phyloP scores from a whole-genome alignment of 2,888 invertebrate genomes.

The Eristalis arbustorum region DNA sequence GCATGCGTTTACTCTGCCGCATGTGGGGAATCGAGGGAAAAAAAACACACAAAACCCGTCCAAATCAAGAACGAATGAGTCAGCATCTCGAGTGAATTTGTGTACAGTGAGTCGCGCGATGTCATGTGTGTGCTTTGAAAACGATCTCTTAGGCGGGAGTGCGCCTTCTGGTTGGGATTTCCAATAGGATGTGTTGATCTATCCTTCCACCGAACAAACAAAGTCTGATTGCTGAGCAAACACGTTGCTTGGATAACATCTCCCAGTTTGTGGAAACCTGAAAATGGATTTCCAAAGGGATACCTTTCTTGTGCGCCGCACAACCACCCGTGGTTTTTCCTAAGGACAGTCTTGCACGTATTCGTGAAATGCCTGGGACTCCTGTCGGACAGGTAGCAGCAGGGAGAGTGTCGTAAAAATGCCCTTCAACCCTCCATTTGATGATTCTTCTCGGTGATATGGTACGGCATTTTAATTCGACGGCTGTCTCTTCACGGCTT shows the following conservation, averaged over 20 bases:
- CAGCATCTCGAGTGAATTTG: conserved; percentile 28
- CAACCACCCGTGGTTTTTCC: background rate
- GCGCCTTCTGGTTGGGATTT: too few species aligned
- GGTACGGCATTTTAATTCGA: too few species aligned
- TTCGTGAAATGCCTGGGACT: background rate
- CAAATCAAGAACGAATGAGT: conserved; percentile 37
- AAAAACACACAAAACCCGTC: conserved; percentile 9
- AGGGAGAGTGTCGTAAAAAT: background rate
- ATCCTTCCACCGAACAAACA: too few species aligned
- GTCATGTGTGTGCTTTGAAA: background rate
- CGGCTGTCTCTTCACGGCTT: too few species aligned
- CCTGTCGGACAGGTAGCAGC: background rate
- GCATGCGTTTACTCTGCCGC: conserved; percentile 18
- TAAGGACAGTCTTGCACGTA: background rate
- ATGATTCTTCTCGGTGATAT: too few species aligned
- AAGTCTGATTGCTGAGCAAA: too few species aligned
- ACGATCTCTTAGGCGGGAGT: too few species aligned
- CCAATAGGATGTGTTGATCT: too few species aligned
- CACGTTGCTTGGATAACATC: too few species aligned
- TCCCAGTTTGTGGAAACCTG: too few species aligned
- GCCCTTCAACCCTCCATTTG: background rate
- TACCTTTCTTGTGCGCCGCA: background rate
- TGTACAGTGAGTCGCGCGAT: conserved; percentile 37
- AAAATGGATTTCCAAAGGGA: background rate
- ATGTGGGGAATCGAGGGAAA: background rate